A percentile compares a stretch with the other conserved stretches of the same genome.
phyloP scores from a whole-genome alignment of 2,113 vertebrate genomes.

The Chinchilla lanigera region DNA sequence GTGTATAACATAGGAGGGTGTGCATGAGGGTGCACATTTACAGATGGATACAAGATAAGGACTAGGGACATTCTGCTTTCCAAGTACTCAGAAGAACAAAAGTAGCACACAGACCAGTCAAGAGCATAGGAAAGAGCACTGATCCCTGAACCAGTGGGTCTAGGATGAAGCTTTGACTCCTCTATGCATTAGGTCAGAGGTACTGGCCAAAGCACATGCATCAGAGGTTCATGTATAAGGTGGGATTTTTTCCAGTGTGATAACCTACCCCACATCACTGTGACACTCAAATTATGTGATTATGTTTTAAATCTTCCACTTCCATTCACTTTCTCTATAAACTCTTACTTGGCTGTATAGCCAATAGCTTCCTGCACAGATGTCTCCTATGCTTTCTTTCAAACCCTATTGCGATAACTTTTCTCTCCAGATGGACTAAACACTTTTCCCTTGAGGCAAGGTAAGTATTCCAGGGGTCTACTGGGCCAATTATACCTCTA shows the following conservation, averaged over 20 bases:
- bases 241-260: neutral
- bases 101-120: neutral
- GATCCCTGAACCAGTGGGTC: neutral
- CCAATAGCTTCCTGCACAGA: neutral
- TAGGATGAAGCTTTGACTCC: neutral
- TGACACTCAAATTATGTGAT: neutral
- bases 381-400: neutral
- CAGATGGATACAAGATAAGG: too few relatives aligned
- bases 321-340: neutral
- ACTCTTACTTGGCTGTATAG: neutral
- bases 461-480: neutral
- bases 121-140: neutral
- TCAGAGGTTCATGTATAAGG: neutral
- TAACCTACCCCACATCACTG: neutral
- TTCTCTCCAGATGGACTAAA: neutral
- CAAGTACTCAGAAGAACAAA: neutral
- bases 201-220: neutral
- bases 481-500: too few relatives aligned
- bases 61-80: neutral
- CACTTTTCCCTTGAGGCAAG: neutral
- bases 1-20: fast-evolving
- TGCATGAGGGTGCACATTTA: neutral
- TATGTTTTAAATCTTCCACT: neutral
- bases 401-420: neutral
- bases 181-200: neutral